These are phyloP conservation scores for Pteronura brasiliensis DNA, from an alignment of 2,113 vertebrate genomes.

Conservation along the genomic window DNA sequence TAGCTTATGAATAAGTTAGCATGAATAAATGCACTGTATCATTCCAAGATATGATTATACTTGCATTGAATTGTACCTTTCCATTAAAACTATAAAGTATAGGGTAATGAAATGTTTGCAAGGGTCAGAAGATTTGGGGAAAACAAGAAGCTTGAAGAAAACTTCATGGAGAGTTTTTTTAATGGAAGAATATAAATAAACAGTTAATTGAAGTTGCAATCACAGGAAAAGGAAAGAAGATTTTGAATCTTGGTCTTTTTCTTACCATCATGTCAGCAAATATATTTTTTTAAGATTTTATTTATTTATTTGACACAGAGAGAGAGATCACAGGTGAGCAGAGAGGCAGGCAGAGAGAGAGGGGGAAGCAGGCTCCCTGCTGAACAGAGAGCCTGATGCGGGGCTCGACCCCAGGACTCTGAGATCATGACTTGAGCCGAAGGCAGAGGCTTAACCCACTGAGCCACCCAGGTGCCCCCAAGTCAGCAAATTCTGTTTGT, in stretches of 20 bases:
- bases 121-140: not conserved
- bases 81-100: not conserved
- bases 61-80: not conserved
- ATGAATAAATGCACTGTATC: not conserved
- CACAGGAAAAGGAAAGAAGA: constrained; percentile 46
- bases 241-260: not conserved
- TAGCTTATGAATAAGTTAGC: not conserved
- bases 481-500: constrained; percentile 42
- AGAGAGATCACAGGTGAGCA: no score
- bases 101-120: not conserved
- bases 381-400: no score
- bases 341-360: no score
- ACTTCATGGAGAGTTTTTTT: not conserved
- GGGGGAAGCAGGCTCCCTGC: no score
- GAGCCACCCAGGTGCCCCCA: no score
- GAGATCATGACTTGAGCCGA: no score
- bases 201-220: constrained; percentile 33
- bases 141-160: constrained; percentile 31
- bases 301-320: no score
- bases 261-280: constrained; percentile 14
- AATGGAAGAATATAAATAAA: not conserved
- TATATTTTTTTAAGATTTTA: not conserved
- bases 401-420: no score
- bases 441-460: no score
- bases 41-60: not conserved